These are phyloP conservation scores for Sialis lutaria DNA, from an alignment of 2,888 invertebrate genomes.

Conservation along the genomic window DNA sequence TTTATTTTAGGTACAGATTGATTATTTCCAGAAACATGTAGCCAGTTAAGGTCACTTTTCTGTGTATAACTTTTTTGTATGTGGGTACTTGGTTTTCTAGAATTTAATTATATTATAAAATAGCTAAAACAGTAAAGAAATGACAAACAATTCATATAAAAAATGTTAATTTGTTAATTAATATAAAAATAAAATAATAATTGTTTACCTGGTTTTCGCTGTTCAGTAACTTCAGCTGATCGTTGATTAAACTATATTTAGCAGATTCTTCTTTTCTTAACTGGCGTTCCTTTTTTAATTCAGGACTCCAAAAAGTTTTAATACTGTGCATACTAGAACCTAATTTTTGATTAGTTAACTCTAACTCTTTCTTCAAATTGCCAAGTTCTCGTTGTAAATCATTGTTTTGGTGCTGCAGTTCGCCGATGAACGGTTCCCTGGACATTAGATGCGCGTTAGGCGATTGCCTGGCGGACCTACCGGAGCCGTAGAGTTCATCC, in stretches of 20 bases:
- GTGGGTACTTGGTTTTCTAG: too few relatives aligned
- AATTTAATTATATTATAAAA: too few relatives aligned
- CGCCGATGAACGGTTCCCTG: constrained; percentile 53
- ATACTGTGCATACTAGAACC: constrained; percentile 99
- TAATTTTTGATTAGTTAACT: constrained; percentile 91
- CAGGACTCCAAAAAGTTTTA: constrained; percentile 99
- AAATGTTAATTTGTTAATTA: background rate
- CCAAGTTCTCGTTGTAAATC: constrained; percentile 86
- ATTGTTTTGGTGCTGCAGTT: constrained; percentile 84
- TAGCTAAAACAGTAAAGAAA: too few relatives aligned
- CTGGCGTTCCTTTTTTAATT: constrained; percentile 94
- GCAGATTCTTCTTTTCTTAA: constrained; percentile 94
- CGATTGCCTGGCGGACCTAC: constrained; percentile 48
- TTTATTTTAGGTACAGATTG: too few relatives aligned
- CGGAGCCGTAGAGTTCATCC: constrained; percentile 43
- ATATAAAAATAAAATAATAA: background rate
- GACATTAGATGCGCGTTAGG: constrained; percentile 43
- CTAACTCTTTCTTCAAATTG: constrained; percentile 83
- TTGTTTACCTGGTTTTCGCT: constrained; percentile 81
- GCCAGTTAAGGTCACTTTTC: too few relatives aligned
- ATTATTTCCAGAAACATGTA: too few relatives aligned
- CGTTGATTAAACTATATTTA: constrained; percentile 90
- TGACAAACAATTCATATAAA: too few relatives aligned
- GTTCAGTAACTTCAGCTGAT: constrained; percentile 89
- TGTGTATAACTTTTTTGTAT: too few relatives aligned